Percentiles rank a stretch among this genome's conserved stretches.
phyloP scores from a whole-genome alignment of 2,113 vertebrate species.

The Puffinus mauretanicus region DNA sequence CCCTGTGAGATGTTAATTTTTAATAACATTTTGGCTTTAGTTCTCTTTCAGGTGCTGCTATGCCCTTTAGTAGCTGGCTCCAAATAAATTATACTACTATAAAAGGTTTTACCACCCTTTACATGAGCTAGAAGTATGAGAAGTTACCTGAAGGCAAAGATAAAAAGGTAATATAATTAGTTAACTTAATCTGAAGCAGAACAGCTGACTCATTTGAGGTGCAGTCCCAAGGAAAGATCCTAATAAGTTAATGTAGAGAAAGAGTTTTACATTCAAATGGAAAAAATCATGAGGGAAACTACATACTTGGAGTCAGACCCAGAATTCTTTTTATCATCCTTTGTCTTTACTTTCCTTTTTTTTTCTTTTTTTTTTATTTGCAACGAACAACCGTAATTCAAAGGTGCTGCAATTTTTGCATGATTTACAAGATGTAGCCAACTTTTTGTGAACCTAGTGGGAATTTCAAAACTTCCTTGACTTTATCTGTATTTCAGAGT shows the following conservation, averaged over 20 bases:
- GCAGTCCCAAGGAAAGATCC: slow-evolving; percentile 10
- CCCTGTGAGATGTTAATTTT: slow-evolving; percentile 29
- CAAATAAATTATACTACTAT: slow-evolving; percentile 56
- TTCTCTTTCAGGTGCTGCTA: slow-evolving; percentile 35
- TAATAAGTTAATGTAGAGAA: background rate
- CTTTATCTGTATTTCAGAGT: background rate
- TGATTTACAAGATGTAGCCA: background rate
- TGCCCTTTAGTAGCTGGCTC: slow-evolving; percentile 46
- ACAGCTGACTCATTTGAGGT: slow-evolving; percentile 29
- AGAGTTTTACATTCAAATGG: background rate
- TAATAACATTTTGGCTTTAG: slow-evolving; percentile 43
- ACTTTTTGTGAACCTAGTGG: background rate
- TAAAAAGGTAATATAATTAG: slow-evolving; percentile 50
- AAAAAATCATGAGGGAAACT: background rate
- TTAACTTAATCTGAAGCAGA: slow-evolving; percentile 46
- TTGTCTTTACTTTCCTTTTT: background rate
- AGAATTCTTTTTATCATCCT: background rate
- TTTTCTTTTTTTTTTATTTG: background rate
- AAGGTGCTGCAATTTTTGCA: background rate
- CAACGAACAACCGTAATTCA: background rate
- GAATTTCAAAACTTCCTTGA: background rate
- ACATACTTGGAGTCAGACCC: background rate
- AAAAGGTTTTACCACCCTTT: slow-evolving; percentile 41
- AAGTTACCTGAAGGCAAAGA: slow-evolving; percentile 51
- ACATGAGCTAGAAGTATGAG: background rate